Evolutionary conservation across 53 echinoderm and acorn worm genomes (phyloP), one percentile per base, ranked within the genome.

Genomic region (Zoroaster sp.): DNA sequence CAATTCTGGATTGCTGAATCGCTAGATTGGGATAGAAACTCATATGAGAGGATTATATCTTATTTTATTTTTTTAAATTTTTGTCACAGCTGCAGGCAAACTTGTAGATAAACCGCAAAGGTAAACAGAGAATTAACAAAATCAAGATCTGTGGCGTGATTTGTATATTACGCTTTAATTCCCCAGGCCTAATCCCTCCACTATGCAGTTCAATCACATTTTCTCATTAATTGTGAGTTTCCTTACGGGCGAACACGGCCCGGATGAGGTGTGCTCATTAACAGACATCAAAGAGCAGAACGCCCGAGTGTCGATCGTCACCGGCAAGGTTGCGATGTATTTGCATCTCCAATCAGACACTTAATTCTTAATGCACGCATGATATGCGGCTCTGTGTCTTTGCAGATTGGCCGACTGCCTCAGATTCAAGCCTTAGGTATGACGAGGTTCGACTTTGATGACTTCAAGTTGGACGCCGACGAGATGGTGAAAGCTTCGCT

Each of bases 401-500:
- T 35, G 4, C 54, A 96, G 96, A 93, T 89, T 38, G 90, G 92
- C 76, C 85, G 93, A 77, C 96, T 96, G 86, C 96, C 94, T 63
- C 71, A 98, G 72, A 94, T 94, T 73, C 94, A 94, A 34, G 91
- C 91, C 71, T 52, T 96, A 32, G 87, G 92, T 40, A 76, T 98
- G 83, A 91, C 93, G n/a, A 63, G 88, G 54, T 94, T 96, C 38
- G 98, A 98, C 36, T 98, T 98, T 79, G 98, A 98, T 65, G 98
- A 98, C 75, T 98, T 98, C 86, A 89, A 92, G 28, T 88, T 98
- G 74, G 94, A 98, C 41, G 72, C 98, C 30, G 95, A 98, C 54
- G 95, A 96, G 87, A 98, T 98, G 98, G 59, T 96, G 18, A 88
- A 93, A 67, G 98, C 98, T n/a, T 92, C 98, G 9, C 89, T 98